A percentile compares a stretch with the other conserved stretches of the same genome.
Conservation (phyloP, 2,888 invertebrate genomes). For the Campoplex nolae region DNA sequence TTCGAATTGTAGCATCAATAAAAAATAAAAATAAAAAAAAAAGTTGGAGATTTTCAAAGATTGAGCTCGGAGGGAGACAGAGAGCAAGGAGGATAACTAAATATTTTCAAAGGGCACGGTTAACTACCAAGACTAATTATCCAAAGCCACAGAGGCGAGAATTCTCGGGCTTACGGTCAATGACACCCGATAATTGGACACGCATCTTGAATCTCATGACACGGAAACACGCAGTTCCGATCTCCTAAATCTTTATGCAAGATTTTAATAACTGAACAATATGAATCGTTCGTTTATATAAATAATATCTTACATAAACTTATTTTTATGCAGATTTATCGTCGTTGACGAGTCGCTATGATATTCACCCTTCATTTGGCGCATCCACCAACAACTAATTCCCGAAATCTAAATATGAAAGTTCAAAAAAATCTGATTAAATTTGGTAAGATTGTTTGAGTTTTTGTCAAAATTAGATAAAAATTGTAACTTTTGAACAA, state of each 20-base stretch:
- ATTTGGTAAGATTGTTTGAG: not conserved
- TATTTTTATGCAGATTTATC: not conserved
- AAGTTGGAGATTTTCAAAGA: not conserved
- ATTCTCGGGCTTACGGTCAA: constrained; percentile 49
- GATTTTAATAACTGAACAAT: not conserved
- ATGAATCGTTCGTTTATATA: not conserved
- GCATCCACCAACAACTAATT: not conserved
- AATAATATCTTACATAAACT: not conserved
- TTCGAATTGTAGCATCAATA: not conserved
- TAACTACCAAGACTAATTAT: constrained; percentile 47
- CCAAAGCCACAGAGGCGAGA: constrained; percentile 32
- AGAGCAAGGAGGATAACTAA: not conserved
- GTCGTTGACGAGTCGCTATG: not conserved
- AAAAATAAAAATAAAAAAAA: not conserved
- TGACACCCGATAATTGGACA: constrained; percentile 61
- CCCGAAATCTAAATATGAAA: not conserved
- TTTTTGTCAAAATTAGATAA: not conserved
- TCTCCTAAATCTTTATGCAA: not conserved
- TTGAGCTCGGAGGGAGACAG: not conserved
- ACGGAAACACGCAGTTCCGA: constrained; percentile 35
- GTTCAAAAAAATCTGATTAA: not conserved
- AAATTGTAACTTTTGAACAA: not conserved
- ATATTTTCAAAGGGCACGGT: constrained; percentile 50
- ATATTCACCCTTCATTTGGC: not conserved
- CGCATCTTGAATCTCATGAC: constrained; percentile 53